Evolutionary conservation across 92 coral and sea anemone genomes (phyloP).

Genomic region (Hydrozoanthus gracilis): DNA sequence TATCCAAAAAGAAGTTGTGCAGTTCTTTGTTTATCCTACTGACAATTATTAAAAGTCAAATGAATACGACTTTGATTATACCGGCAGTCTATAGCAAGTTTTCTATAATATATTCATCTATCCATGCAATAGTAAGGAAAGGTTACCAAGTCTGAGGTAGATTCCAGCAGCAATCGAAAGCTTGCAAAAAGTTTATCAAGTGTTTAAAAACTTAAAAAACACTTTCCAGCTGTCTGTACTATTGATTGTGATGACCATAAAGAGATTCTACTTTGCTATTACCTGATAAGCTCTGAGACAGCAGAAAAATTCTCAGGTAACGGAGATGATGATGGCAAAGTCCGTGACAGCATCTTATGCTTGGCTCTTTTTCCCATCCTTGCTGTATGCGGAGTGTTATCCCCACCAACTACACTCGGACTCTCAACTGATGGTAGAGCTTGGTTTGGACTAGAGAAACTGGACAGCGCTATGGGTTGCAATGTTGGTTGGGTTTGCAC

Average conservation of each 20-base stretch:
- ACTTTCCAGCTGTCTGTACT: no score
- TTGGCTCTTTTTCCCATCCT: not conserved
- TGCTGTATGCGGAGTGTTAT: not conserved
- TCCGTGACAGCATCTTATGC: not conserved
- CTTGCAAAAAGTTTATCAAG: no score
- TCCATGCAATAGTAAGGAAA: no score
- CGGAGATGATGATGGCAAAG: not conserved
- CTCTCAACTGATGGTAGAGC: not conserved
- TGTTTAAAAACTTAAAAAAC: no score
- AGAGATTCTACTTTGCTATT: not conserved
- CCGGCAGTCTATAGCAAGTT: no score
- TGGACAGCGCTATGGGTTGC: not conserved
- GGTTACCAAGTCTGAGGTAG: no score
- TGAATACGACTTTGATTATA: no score
- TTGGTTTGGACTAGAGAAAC: not conserved
- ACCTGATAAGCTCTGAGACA: constrained; percentile 1
- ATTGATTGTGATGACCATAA: not conserved
- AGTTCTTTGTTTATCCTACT: no score
- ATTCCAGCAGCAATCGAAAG: no score
- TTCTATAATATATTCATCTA: no score
- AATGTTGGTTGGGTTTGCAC: constrained; percentile 3
- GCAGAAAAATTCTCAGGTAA: not conserved
- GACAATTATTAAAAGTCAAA: no score
- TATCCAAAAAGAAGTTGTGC: no score
- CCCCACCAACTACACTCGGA: not conserved